Evolutionary conservation across 2,888 invertebrate species (phyloP).

Genomic region (Hemicrepidius hirtus): DNA sequence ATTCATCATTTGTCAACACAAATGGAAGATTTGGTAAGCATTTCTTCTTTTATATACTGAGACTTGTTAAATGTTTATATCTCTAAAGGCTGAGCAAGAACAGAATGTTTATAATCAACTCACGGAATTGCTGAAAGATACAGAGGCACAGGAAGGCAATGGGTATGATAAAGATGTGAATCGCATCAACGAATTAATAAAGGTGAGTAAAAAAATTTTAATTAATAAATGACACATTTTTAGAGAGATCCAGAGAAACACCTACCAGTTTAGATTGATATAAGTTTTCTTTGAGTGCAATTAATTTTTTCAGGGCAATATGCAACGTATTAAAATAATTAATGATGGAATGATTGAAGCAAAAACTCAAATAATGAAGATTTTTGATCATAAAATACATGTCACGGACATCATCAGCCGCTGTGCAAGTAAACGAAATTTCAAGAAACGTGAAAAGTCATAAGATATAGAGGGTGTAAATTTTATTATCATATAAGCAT

Average conservation of each 20-base stretch:
- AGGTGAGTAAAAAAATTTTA: too few species aligned
- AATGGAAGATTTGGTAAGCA: constrained; percentile 91
- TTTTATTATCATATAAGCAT: constrained; percentile 11
- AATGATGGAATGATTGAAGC: constrained; percentile 94
- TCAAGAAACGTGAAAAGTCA: constrained; percentile 90
- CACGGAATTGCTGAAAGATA: constrained; percentile 68
- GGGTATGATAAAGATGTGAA: constrained; percentile 69
- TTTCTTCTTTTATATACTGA: constrained; percentile 5
- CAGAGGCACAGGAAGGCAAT: constrained; percentile 68
- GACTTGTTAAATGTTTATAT: constrained; percentile 1
- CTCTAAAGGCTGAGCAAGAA: constrained; percentile 74
- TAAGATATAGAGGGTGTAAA: constrained; percentile 55
- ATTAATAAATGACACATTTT: too few species aligned
- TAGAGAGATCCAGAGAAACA: too few species aligned
- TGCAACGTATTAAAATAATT: constrained; percentile 94
- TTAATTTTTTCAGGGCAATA: constrained; percentile 83
- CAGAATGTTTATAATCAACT: constrained; percentile 71
- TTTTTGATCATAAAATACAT: constrained; percentile 92
- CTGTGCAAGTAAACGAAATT: constrained; percentile 93
- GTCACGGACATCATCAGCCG: constrained; percentile 92
- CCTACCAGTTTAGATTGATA: too few species aligned
- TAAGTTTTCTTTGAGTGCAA: not conserved
- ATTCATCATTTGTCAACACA: constrained; percentile 93
- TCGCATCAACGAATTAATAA: constrained; percentile 77
- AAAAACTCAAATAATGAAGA: constrained; percentile 88